A percentile compares a stretch with the other conserved stretches of the same genome.
These are phyloP conservation scores for Globicephala melas DNA, from an alignment of 2,113 vertebrate genomes.

Conservation along the genomic window DNA sequence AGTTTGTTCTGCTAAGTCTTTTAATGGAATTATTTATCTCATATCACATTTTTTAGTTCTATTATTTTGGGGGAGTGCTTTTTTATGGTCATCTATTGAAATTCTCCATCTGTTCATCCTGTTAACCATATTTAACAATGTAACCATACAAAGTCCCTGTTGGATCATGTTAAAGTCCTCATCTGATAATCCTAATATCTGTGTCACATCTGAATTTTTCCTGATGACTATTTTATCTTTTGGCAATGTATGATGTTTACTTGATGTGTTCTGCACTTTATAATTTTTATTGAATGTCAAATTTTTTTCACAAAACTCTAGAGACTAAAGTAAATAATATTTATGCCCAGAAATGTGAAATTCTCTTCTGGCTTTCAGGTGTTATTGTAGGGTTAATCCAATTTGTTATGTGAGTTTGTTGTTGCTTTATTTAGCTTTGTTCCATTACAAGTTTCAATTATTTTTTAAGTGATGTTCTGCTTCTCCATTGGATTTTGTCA, in stretches of 20 bases:
- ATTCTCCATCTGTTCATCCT: not conserved
- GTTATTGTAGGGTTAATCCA: not conserved
- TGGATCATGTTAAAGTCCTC: not conserved
- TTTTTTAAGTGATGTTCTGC: not conserved
- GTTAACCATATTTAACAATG: not conserved
- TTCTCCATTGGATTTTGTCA: not conserved
- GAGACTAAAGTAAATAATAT: not conserved
- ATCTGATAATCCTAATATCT: not conserved
- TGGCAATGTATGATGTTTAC: not conserved
- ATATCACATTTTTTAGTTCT: not conserved
- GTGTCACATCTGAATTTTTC: not conserved
- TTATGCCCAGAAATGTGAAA: not conserved
- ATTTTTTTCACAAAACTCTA: not conserved
- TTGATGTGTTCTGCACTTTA: not conserved
- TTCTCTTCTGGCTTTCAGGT: not conserved
- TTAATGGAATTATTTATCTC: not conserved
- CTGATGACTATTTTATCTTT: not conserved
- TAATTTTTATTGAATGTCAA: not conserved
- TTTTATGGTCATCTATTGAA: not conserved
- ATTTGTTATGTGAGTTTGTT: not conserved
- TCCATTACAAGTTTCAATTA: not conserved
- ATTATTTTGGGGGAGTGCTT: not conserved
- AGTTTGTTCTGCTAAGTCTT: not conserved
- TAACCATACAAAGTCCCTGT: not conserved
- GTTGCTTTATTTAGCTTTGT: not conserved